phyloP scores from a whole-genome alignment of 2,888 invertebrate genomes.

The Elysia crispata region DNA sequence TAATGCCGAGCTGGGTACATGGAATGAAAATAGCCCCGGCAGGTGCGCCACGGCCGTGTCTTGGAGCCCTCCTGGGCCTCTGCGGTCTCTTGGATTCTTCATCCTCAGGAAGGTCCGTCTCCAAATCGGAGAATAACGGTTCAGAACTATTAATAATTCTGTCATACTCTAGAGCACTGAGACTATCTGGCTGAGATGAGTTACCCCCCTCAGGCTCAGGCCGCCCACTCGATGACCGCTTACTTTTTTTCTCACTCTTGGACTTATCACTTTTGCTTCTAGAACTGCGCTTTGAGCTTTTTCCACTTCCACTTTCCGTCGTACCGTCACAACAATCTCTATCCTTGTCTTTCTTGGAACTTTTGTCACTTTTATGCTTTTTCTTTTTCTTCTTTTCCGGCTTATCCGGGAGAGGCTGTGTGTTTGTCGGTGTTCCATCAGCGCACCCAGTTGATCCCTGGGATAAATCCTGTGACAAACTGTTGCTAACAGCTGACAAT shows the following conservation, averaged over 20 bases:
- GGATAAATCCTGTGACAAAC: conserved; percentile 53
- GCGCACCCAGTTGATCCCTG: conserved; percentile 53
- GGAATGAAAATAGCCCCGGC: conserved; percentile 59
- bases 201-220: conserved; percentile 74
- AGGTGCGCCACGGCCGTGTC: conserved; percentile 42
- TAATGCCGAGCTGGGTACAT: conserved; percentile 77
- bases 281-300: no score
- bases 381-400: conserved; percentile 61
- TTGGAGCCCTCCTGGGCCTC: conserved; percentile 40
- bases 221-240: conserved; percentile 57
- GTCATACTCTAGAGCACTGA: conserved; percentile 67
- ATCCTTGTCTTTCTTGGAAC: conserved; percentile 42
- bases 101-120: conserved; percentile 59
- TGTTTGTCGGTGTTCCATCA: no score
- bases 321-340: conserved; percentile 27
- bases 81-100: conserved; percentile 41
- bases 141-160: conserved; percentile 70
- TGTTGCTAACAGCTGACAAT: conserved; percentile 45
- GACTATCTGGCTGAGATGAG: conserved; percentile 43
- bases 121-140: conserved; percentile 72
- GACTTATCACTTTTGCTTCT: conserved; percentile 42
- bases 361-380: conserved; percentile 47
- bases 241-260: conserved; percentile 54
- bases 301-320: no score
- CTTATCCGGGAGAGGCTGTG: no score